Base-by-base conservation (phyloP, 1,140 invertebrate genomes). In the Drosophila sucinea region DNA sequence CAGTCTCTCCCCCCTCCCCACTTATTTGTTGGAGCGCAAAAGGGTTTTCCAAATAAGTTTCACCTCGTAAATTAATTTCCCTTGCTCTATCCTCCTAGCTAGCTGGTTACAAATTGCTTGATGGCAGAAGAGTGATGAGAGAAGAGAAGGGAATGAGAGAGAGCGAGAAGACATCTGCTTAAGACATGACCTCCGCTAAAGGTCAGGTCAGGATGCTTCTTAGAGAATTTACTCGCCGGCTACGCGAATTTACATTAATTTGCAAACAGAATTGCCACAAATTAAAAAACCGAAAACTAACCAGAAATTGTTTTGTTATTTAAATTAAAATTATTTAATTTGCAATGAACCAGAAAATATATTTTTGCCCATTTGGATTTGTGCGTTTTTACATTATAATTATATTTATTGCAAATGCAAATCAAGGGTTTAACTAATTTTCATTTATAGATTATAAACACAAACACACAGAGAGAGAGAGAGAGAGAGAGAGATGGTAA, bases 21-120 rank as follows among this genome's bases (percentile, higher is more conserved):
- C 29, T 25, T 55, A 11, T 35, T 73, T 65, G 66, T 55, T 63
- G 62, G 66, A 77, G 82, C 72, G 83, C 83, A 83, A 86, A 86
- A 87, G 84, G 83, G 79, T 87, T 86, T 78, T 72, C 76, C 83
- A 86, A 86, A 86, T 87, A 86, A 86, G 84, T 86, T 87, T 86
- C 67, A 89, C 83, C 84, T 86, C 83, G 83, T 83, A 86, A 86
- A 86, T 86, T 86, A 86, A 86, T 86, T 86, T 86, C 76, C 63
- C 63, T 64, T 65, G 65, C 76, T 70, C 64, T 41, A 17, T 17
- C 17, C 60, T 61, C 69, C 71, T 51, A 64, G 73, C 63, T 40
- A 55, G 77, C 61, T 56, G 66, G 77, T 79, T 87, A 86, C 83
- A 86, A 83, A 87, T 87, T 82, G 73, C 75, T 33, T 33, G 51